A percentile compares a stretch with the other conserved stretches of the same genome.
phyloP scores from a whole-genome alignment of 2,888 invertebrate species.

The Ecdyonurus torrentis region DNA sequence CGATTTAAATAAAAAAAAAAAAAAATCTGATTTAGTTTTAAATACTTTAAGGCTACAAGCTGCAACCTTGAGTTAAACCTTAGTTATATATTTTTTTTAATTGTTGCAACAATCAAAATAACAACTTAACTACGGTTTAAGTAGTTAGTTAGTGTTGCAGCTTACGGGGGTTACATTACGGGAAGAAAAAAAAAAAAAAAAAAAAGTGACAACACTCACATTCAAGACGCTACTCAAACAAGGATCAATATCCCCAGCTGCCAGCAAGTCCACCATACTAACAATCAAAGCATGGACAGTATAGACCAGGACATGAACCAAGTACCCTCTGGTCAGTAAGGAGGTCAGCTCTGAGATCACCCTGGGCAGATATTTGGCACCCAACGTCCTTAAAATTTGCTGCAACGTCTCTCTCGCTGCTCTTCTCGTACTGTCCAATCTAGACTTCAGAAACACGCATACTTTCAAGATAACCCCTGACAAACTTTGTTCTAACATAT shows the following conservation, averaged over 20 bases:
- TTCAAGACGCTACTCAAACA: conserved; percentile 61
- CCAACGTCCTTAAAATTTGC: conserved; percentile 72
- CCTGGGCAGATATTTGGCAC: conserved; percentile 59
- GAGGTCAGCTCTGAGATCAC: conserved; percentile 66
- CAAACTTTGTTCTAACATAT: conserved; percentile 54
- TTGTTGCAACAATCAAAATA: no score
- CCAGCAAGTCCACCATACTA: conserved; percentile 48
- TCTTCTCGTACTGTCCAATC: conserved; percentile 69
- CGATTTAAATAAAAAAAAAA: no score
- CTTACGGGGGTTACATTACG: no score
- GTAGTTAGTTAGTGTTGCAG: no score
- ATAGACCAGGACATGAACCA: conserved; percentile 82
- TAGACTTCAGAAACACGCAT: conserved; percentile 79
- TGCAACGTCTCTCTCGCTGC: conserved; percentile 80
- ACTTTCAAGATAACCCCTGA: conserved; percentile 78
- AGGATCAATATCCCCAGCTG: conserved; percentile 60
- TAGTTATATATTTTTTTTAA: no score
- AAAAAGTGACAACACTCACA: conserved; percentile 26
- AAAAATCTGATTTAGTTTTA: no score
- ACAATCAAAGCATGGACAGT: conserved; percentile 72
- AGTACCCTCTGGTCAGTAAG: conserved; percentile 73
- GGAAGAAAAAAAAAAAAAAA: no score
- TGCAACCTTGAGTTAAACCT: no score
- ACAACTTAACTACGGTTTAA: no score
- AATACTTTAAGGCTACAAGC: no score